phyloP scores from a whole-genome alignment of 2,113 vertebrate species.

The Nerophis ophidion region DNA sequence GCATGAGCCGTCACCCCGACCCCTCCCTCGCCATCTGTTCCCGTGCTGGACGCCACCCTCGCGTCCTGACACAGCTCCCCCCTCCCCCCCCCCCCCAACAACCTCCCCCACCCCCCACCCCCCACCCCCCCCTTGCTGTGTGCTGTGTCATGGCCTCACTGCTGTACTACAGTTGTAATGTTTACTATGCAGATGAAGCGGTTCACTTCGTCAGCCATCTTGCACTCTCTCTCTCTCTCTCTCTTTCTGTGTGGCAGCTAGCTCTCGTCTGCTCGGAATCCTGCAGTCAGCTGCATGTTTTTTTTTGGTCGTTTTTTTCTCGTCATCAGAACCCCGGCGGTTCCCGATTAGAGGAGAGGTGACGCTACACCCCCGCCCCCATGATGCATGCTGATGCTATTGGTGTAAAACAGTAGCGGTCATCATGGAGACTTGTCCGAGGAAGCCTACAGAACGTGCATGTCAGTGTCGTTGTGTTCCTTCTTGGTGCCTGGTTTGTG shows the following conservation, averaged over 20 bases:
- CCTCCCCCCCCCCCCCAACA: constrained; percentile 15
- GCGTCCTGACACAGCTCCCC: constrained; percentile 7
- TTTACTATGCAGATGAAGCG: constrained; percentile 88
- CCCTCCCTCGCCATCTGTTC: constrained; percentile 39
- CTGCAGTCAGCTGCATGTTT: constrained; percentile 42
- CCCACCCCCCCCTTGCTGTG: constrained; percentile 8
- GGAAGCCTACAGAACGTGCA: constrained; percentile 49
- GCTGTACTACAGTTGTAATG: constrained; percentile 73
- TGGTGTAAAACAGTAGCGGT: constrained; percentile 23
- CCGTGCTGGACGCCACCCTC: constrained; percentile 3
- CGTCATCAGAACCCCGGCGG: constrained; percentile 27
- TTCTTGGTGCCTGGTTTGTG: constrained; percentile 47
- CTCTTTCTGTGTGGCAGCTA: constrained; percentile 61
- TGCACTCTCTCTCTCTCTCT: constrained; percentile 18
- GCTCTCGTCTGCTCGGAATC: constrained; percentile 34
- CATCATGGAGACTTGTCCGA: constrained; percentile 30
- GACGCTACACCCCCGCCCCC: constrained; percentile 52
- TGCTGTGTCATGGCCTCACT: constrained; percentile 48
- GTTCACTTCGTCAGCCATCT: constrained; percentile 33
- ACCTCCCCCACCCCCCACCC: no score
- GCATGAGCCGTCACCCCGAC: constrained; percentile 1
- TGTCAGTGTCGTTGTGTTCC: constrained; percentile 43
- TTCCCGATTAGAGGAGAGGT: constrained; percentile 56
- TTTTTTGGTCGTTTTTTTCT: constrained; percentile 5
- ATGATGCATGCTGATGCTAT: constrained; percentile 64